These are phyloP conservation scores for Sicus ferrugineus DNA, from an alignment of 2,888 invertebrate genomes.

Conservation along the genomic window DNA sequence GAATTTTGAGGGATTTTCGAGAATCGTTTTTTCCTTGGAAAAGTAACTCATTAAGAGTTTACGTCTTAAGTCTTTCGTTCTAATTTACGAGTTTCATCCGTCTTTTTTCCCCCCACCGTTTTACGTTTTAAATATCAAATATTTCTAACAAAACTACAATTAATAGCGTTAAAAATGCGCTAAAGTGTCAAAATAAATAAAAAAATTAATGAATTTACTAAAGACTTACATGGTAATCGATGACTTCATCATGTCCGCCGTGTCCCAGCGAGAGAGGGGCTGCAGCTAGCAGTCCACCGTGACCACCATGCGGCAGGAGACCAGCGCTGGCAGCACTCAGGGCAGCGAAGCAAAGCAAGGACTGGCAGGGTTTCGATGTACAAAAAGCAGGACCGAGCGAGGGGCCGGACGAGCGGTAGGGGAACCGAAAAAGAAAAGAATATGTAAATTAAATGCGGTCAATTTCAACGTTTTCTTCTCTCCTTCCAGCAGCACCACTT, in stretches of 20 bases:
- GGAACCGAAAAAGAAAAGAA: slow-evolving; percentile 31
- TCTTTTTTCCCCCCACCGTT: too few relatives aligned
- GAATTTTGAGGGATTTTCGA: not conserved
- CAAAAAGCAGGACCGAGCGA: not conserved
- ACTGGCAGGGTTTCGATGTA: slow-evolving; percentile 48
- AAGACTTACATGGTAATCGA: slow-evolving; percentile 63
- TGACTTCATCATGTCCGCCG: slow-evolving; percentile 56
- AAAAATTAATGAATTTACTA: not conserved
- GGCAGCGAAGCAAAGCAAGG: slow-evolving; percentile 62
- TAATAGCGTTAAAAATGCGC: too few relatives aligned
- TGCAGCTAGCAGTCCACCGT: slow-evolving; percentile 55
- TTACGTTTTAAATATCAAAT: too few relatives aligned
- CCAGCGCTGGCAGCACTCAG: slow-evolving; percentile 63
- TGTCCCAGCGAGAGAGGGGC: slow-evolving; percentile 47
- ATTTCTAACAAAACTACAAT: too few relatives aligned
- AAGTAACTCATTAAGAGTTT: not conserved
- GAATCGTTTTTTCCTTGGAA: not conserved
- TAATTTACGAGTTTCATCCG: not conserved
- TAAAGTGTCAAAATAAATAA: too few relatives aligned
- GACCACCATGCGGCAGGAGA: slow-evolving; percentile 55
- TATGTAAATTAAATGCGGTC: not conserved
- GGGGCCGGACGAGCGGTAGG: not conserved
- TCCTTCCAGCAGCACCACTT: not conserved
- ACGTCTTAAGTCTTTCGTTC: slow-evolving; percentile 23
- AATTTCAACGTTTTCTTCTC: not conserved